These are phyloP conservation scores for Mimachlamys varia DNA, from an alignment of 2,888 invertebrate species.

Conservation along the genomic window DNA sequence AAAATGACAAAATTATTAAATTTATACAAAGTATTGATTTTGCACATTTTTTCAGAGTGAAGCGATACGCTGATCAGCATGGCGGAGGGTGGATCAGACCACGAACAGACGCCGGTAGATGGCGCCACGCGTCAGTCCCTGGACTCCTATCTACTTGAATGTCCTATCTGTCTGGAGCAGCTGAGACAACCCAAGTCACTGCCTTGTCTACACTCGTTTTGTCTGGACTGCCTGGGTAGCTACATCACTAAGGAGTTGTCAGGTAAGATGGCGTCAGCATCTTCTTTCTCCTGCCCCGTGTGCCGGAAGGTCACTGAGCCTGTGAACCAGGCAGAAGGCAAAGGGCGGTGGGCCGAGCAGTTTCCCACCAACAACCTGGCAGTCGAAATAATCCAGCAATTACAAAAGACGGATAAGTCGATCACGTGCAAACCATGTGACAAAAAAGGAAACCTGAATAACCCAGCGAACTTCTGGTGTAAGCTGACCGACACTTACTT, in stretches of 20 bases:
- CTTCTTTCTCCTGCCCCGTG: constrained; percentile 58
- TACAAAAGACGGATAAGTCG: constrained; percentile 45
- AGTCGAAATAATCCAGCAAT: constrained; percentile 52
- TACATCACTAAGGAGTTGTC: constrained; percentile 52
- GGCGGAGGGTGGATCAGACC: not conserved
- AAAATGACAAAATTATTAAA: too few species aligned
- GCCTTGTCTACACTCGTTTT: constrained; percentile 65
- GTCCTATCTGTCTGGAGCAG: constrained; percentile 59
- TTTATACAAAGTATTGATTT: too few species aligned
- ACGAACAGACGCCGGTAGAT: not conserved
- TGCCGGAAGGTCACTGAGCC: constrained; percentile 57
- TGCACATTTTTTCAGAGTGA: too few species aligned
- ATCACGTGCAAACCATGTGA: constrained; percentile 45
- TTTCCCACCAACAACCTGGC: constrained; percentile 60
- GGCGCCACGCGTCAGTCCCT: not conserved
- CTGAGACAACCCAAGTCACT: constrained; percentile 58
- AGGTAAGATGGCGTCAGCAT: constrained; percentile 39
- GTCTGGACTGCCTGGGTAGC: constrained; percentile 54
- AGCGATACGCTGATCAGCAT: too few species aligned
- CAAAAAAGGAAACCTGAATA: constrained; percentile 40
- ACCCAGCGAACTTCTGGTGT: constrained; percentile 47
- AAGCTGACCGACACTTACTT: constrained; percentile 45
- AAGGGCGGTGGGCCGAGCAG: constrained; percentile 59
- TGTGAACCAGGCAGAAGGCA: constrained; percentile 48
- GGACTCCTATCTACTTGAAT: constrained; percentile 29